Base-by-base conservation (phyloP, 2,888 invertebrate species). In the Nephrotoma appendiculata region DNA sequence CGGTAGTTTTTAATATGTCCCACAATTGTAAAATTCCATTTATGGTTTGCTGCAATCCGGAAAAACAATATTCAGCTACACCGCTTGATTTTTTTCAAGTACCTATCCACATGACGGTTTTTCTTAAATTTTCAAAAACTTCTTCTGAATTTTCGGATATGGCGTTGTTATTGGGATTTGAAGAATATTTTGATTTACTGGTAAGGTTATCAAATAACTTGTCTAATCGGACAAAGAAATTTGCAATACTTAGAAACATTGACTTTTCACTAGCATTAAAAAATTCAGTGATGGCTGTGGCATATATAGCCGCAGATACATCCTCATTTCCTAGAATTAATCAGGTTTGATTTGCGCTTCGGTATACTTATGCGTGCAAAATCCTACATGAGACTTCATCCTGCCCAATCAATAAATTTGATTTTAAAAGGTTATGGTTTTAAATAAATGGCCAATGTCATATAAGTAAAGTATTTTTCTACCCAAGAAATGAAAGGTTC, bases 261-360 rank as follows among this genome's bases (percentile, higher is more conserved):
- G n/a, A n/a, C n/a, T n/a, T n/a, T n/a, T n/a, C n/a, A n/a, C n/a
- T n/a, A n/a, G n/a, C n/a, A n/a, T n/a, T n/a, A n/a, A n/a, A n/a
- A n/a, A n/a, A n/a, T n/a, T n/a, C n/a, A n/a, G n/a, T n/a, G n/a
- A n/a, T n/a, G n/a, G n/a, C n/a, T n/a, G 31, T 42, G 0, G 6
- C 44, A 42, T 31, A 44, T 2, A 15, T 87, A 48, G 43, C 43
- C 15, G 15, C 41, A 9, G 84, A 41, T 9, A 84, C 42, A 42
- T 86, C 9, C 86, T 87, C 86, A 88, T 88, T 88, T 88, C 88
- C 71, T 88, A 86, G 86, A 88, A 88, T 5, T 86, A 31, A 12
- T 86, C 87, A n/a, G 87, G 88, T 11, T 87, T 48, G 83, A 87
- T 87, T n/a, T 87, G 88, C 19, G 87, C 87, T 1, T 57, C 85